Base-by-base conservation (phyloP, 2,888 invertebrate genomes). In the Kuschelorhynchus macadamiae region DNA sequence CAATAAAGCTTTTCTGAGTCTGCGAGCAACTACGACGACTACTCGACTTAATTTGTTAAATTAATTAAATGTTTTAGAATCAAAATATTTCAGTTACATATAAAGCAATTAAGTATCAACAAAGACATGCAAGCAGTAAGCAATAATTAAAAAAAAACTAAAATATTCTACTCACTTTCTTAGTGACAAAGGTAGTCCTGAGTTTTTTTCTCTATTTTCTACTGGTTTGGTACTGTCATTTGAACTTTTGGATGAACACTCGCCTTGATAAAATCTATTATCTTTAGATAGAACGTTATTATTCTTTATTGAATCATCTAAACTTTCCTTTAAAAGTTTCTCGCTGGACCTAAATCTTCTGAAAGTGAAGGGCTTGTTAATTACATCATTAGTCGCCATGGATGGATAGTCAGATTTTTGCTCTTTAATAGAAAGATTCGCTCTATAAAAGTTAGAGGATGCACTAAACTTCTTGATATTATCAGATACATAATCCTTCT, bases 111-210 rank as follows among this genome's bases (percentile, higher is more conserved):
- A 25, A 7, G 25, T 25, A 25, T 25, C 3, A 25, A 25, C 3
- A 25, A 3, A 25, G 7, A 25, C 3, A 25, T 25, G 25, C 25
- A 25, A 25, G 25, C 25, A 25, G 25, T 7, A 25, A 25, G 25
- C 25, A 25, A 25, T 25, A 3, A 5, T 5, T 3, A 25, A 25
- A 25, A 25, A 25, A 25, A 5, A 25, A 25, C 25, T 5, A 25
- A 7, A 25, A 25, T 25, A 5, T 3, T 25, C 25, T 16, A 41
- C 64, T 57, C 33, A 65, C 64, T 39, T 57, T 44, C 21, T 17
- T 21, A 55, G 12, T 4, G 65, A 30, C 20, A 65, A 14, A 33
- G 66, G 60, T 30, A 66, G 53, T 12, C 66, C 66, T 36, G 66
- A 66, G 41, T 30, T 61, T 41, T 18, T 55, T n/a, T 36, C 14